Base-by-base conservation (phyloP, 2,888 invertebrate genomes). In the Criorhina ranunculi region DNA sequence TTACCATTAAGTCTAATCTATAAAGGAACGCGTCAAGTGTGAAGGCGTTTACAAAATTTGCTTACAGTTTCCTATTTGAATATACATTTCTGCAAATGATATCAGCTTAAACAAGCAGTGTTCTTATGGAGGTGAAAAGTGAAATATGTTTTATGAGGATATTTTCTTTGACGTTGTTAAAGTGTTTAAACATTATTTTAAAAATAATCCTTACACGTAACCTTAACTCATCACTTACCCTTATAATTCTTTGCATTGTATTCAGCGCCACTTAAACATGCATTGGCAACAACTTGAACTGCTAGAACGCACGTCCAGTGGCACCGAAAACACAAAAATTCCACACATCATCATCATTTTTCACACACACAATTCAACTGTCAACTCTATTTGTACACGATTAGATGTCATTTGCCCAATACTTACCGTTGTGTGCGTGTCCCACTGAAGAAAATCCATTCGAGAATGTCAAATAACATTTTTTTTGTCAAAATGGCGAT, bases 401-500 rank as follows among this genome's bases (percentile, higher is more conserved):
- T 37, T 59, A 80, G 69, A 79, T 85, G 75, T 80, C 85, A 85
- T 80, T 85, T 85, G 69, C 64, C 51, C 79, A 85, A 69, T 49
- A 75, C 2, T 8, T 40, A 5, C 5, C 9, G 2, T 8, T 31
- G 53, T 75, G 44, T 79, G 40, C 55, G 66, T 59, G 51, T 76
- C 59, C 73, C 66, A 85, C 70, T 53, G 85, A 80, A 85, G 80
- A 85, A 85, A 85, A 85, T 85, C 80, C 79, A 86, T 76, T 86
- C 66, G 35, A 76, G 70, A 80, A 80, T 86, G 80, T 86, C 86
- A 82, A 86, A 86, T 73, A 81, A 86, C 72, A 64, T 86, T 86
- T 86, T 87, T 87, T 87, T 86, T 87, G 87, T 87, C 86, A 87
- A 87, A 87, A 87, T 87, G 87, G 87, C 87, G 87, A 87, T 83